These are phyloP conservation scores for Sus scrofa DNA, from an alignment of 2,113 vertebrate genomes.

Conservation along the genomic window DNA sequence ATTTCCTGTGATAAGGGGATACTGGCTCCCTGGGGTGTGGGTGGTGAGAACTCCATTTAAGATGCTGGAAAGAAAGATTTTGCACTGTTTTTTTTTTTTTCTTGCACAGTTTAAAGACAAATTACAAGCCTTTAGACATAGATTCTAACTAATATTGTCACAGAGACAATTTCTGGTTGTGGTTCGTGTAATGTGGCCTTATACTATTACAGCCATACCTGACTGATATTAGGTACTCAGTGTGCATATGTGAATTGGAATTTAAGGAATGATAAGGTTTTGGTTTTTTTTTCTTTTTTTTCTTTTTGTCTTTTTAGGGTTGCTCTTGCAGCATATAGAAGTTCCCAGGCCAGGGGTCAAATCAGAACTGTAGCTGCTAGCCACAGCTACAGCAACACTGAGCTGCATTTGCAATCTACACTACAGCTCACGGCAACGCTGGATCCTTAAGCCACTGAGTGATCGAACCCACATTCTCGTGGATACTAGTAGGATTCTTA, in stretches of 20 bases:
- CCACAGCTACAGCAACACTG: no score
- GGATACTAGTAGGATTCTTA: no score
- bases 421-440: no score
- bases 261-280: neutral
- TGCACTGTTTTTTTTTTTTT: neutral
- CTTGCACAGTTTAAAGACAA: conserved; percentile 1
- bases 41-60: neutral
- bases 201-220: neutral
- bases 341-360: no score
- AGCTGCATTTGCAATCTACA: no score
- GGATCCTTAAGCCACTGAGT: no score
- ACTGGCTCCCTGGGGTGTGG: neutral
- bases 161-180: conserved; percentile 12
- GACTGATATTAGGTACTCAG: neutral
- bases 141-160: conserved; percentile 24
- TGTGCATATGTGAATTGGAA: neutral
- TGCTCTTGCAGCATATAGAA: no score
- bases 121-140: neutral
- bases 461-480: no score
- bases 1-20: neutral
- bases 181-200: neutral
- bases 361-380: no score
- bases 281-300: no score
- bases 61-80: neutral
- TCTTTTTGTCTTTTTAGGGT: no score